Conservation (phyloP, 2,888 invertebrate genomes). For the Agrypnus murinus region DNA sequence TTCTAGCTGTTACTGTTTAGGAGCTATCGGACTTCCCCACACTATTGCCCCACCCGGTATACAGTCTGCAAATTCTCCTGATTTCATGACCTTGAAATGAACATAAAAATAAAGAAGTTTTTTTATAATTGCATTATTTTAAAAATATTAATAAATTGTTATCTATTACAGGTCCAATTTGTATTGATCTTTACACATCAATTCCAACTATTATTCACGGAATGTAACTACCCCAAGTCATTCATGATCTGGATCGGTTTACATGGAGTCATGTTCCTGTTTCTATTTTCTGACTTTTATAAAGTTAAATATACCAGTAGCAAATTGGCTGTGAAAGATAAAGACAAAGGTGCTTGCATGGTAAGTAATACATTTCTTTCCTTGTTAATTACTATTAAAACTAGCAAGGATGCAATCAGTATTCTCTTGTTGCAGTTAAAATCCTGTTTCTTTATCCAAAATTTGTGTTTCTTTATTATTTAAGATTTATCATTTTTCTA, state of each 20-base stretch:
- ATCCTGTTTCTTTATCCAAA: no score
- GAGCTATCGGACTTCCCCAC: no score
- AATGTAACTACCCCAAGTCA: conserved; percentile 92
- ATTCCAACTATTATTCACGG: conserved; percentile 91
- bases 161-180: conserved; percentile 86
- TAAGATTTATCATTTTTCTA: conserved; percentile 64
- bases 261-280: conserved; percentile 94
- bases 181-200: conserved; percentile 93
- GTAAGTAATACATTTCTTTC: conserved; percentile 72
- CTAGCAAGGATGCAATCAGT: no score
- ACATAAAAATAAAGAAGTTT: no score
- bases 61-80: no score
- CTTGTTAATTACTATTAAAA: conserved; percentile 38
- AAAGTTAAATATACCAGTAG: conserved; percentile 82
- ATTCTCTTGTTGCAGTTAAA: no score
- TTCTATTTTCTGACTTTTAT: conserved; percentile 97
- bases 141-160: conserved; percentile 61
- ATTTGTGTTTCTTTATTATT: no score
- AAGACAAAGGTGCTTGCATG: conserved; percentile 78
- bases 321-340: conserved; percentile 63
- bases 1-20: no score
- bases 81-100: no score
- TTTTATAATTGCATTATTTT: no score
- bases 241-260: conserved; percentile 96
- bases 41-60: no score